Base-by-base conservation (phyloP, 2,888 invertebrate genomes). In the Drosophila buzzatii region DNA sequence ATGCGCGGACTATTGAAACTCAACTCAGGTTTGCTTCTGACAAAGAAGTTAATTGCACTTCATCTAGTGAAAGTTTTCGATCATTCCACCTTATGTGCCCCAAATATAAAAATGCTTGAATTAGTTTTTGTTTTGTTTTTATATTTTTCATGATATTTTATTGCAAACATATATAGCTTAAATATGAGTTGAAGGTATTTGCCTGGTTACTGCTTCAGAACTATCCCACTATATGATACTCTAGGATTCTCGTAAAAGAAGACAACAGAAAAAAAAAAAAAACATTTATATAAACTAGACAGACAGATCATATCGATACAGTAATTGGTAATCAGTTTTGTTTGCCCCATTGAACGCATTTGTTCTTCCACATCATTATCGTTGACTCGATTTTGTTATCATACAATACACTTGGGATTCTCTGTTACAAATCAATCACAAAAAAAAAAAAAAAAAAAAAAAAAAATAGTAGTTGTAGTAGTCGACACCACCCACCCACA, bases 101-200 rank as follows among this genome's bases (percentile, higher is more conserved):
- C 20, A 51, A 58, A 37, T 27, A 31, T 3, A 65, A 41, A n/a
- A 66, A 58, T 74, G 1, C 51, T 33, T 51, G 14, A 20, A 33
- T 12, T 12, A 16, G 27, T 56, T 42, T 45, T 10, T 33, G 31
- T 35, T 52, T 52, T 18, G 14, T 52, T 42, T 53, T 63, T 55
- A 66, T 73, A 73, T 70, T 89, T 83, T 76, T 88, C 70, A 64
- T 79, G 80, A 82, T 85, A 85, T 85, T 85, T 85, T 89, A 89
- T 85, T 85, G 89, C 82, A 85, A 89, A 89, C 87, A 85, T 86
- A 81, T 86, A 86, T 84, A 83, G 84, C 84, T 85, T 89, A 85
- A 83, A 76, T 88, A 85, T 89, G 85, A 89, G 84, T 81, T 85
- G 74, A 84, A 89, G 85, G 81, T 85, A 85, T 88, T 88, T 85